Evolutionary conservation across 2,888 invertebrate genomes (phyloP).

Genomic region (Eristalis tenax): DNA sequence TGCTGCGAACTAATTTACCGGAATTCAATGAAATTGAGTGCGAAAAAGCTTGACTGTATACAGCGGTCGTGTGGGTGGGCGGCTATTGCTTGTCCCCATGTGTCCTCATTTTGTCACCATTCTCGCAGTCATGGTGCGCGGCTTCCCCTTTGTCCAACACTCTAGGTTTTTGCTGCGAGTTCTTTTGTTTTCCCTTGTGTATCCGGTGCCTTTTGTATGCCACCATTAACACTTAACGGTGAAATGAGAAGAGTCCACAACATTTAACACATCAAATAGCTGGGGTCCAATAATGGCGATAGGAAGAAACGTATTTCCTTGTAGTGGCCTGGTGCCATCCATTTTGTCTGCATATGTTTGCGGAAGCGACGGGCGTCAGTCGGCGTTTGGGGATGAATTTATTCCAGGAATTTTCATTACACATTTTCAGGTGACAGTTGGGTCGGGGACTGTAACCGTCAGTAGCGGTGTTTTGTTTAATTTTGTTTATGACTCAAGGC

Average conservation of each 20-base stretch:
- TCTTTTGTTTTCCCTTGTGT: conserved; percentile 36
- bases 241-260: conserved; percentile 58
- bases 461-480: conserved; percentile 9
- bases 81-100: conserved; percentile 26
- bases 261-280: conserved; percentile 58
- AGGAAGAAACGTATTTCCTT: conserved; percentile 50
- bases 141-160: background rate
- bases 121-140: background rate
- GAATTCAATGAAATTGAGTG: conserved; percentile 77
- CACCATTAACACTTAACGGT: conserved; percentile 49
- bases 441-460: background rate
- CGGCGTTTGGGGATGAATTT: conserved; percentile 25
- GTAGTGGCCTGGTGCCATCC: conserved; percentile 28
- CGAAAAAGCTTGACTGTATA: conserved; percentile 72
- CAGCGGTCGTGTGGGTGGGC: conserved; percentile 27
- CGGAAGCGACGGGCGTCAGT: background rate
- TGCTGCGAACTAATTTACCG: conserved; percentile 76
- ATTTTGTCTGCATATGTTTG: conserved; percentile 39
- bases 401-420: conserved; percentile 46
- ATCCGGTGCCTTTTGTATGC: conserved; percentile 43
- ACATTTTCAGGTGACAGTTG: conserved; percentile 32
- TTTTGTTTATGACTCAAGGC: conserved; percentile 15
- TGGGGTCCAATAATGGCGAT: conserved; percentile 46
- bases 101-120: conserved; percentile 26
- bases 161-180: conserved; percentile 17